Percentiles rank a stretch among this genome's conserved stretches.
These are phyloP conservation scores for Mellilla xanthometata DNA, from an alignment of 2,888 invertebrate genomes.

Conservation along the genomic window DNA sequence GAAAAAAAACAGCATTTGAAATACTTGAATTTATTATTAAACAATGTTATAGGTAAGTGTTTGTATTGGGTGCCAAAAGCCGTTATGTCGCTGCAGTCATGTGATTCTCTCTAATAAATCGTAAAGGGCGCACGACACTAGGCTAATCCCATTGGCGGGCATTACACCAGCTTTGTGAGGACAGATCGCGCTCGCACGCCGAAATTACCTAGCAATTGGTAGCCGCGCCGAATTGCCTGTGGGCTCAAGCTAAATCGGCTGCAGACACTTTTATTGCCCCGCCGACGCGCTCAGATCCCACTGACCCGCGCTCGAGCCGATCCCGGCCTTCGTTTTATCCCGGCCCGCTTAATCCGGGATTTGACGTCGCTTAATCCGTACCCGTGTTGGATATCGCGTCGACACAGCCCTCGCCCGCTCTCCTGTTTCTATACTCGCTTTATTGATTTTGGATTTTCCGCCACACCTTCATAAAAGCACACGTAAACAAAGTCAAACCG, in stretches of 20 bases:
- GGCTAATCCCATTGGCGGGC: conserved; percentile 79
- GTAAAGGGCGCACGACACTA: conserved; percentile 69
- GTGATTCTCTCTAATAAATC: conserved; percentile 74
- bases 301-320: conserved; percentile 74
- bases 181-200: conserved; percentile 77
- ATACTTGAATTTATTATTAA: too few species aligned
- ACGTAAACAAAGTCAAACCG: conserved; percentile 50
- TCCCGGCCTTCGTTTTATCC: conserved; percentile 74
- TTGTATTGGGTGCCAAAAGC: too few species aligned
- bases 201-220: conserved; percentile 82
- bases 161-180: conserved; percentile 79
- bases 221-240: conserved; percentile 74
- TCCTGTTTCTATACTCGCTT: conserved; percentile 57
- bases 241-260: conserved; percentile 81
- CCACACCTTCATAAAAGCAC: conserved; percentile 52
- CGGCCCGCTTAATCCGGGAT: conserved; percentile 79
- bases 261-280: conserved; percentile 83
- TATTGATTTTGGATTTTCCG: conserved; percentile 71
- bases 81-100: conserved; percentile 45
- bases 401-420: conserved; percentile 74
- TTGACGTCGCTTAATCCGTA: conserved; percentile 85
- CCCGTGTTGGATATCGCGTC: conserved; percentile 86
- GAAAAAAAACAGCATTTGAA: too few species aligned
- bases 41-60: too few species aligned
- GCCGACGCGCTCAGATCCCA: conserved; percentile 64